These are phyloP conservation scores for Pterocles gutturalis DNA, from an alignment of 2,113 vertebrate species.

Conservation along the genomic window DNA sequence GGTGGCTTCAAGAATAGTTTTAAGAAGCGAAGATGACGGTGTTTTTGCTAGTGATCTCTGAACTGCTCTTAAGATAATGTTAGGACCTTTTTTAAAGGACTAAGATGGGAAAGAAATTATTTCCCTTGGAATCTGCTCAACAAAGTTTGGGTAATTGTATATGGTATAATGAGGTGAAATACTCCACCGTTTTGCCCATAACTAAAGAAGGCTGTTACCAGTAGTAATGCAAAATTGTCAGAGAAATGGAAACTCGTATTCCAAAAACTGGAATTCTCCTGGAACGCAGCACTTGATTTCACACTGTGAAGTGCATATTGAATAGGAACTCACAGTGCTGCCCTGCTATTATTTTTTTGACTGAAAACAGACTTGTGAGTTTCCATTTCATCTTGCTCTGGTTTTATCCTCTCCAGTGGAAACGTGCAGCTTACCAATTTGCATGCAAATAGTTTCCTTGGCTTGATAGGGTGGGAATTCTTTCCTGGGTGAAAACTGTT, in stretches of 20 bases:
- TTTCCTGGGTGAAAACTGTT: neutral
- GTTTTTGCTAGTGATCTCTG: neutral
- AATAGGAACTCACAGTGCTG: neutral
- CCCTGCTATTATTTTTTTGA: neutral
- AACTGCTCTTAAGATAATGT: neutral
- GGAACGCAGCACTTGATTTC: neutral
- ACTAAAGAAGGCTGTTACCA: neutral
- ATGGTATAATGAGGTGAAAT: neutral
- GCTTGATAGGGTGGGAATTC: accelerated
- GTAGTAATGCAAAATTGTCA: neutral
- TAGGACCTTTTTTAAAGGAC: neutral
- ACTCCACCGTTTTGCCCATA: neutral
- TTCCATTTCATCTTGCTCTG: neutral
- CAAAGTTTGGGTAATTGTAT: neutral
- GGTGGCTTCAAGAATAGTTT: neutral
- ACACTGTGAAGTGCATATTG: neutral
- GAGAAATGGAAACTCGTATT: neutral
- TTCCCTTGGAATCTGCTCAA: neutral
- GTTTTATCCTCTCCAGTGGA: neutral
- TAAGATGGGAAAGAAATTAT: neutral
- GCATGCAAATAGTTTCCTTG: neutral
- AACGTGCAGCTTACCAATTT: neutral
- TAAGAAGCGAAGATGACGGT: neutral
- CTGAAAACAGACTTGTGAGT: neutral
- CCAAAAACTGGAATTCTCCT: neutral